Conservation (phyloP, 2,113 vertebrate species). For the Phylloscopus whistleri region DNA sequence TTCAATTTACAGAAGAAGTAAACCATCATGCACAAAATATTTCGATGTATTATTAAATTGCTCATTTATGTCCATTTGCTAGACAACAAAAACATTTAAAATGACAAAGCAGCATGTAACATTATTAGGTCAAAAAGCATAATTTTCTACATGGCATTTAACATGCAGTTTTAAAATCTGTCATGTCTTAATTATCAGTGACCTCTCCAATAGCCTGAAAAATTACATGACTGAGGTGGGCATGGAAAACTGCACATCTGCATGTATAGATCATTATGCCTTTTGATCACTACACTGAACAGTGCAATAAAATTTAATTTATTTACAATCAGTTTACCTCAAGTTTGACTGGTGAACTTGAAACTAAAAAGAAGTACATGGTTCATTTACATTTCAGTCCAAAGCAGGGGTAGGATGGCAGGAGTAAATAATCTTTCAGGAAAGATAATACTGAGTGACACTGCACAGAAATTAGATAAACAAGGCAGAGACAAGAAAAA, state of each 20-base stretch:
- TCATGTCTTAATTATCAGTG: not conserved
- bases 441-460: not conserved
- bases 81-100: not conserved
- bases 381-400: conserved; percentile 32
- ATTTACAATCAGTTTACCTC: not conserved
- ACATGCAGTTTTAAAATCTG: not conserved
- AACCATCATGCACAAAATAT: not conserved
- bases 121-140: not conserved
- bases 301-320: not conserved
- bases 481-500: not conserved
- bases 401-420: not conserved
- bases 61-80: not conserved
- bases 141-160: not conserved
- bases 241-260: not conserved
- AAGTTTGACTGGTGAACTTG: not conserved
- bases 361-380: not conserved
- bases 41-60: conserved; percentile 5
- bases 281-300: not conserved
- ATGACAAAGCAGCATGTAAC: not conserved
- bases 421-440: not conserved
- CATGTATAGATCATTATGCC: not conserved
- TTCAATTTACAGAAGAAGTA: not conserved
- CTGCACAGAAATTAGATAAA: not conserved
- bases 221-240: not conserved
- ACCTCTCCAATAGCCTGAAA: not conserved